phyloP scores from a whole-genome alignment of 2,113 vertebrate species.

The Odobenus rosmarus region DNA sequence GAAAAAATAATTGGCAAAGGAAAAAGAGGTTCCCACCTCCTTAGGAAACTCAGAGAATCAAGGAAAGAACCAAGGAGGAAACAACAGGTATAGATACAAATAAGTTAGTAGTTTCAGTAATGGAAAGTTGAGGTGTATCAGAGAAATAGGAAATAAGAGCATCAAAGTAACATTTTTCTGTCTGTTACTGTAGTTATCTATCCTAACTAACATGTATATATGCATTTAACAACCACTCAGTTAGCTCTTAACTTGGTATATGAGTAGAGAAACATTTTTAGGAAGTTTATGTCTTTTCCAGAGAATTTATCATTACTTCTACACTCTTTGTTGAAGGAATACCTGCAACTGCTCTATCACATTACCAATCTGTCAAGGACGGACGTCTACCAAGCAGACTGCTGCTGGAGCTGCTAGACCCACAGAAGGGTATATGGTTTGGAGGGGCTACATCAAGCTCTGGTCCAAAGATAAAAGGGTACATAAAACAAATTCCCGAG shows the following conservation, averaged over 20 bases:
- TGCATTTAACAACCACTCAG: background rate
- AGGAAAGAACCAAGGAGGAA: background rate
- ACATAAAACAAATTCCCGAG: background rate
- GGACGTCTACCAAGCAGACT: background rate
- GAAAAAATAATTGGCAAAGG: background rate
- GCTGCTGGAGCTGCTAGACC: background rate
- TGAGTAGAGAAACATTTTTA: background rate
- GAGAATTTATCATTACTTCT: background rate
- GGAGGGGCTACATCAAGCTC: background rate
- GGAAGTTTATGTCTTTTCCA: background rate
- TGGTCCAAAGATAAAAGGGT: background rate
- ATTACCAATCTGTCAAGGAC: background rate
- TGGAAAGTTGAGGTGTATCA: background rate
- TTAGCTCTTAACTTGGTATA: background rate
- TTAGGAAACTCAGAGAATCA: background rate
- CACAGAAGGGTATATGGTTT: background rate
- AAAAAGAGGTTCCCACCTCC: background rate
- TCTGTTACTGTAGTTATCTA: background rate
- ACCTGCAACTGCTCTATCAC: background rate
- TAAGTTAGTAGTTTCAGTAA: background rate
- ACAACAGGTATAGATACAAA: background rate
- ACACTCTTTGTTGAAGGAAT: background rate
- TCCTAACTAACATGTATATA: background rate
- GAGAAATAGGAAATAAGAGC: background rate
- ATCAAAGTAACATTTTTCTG: background rate